phyloP scores from a whole-genome alignment of 2,888 invertebrate species.

The Trichacis sp. region DNA sequence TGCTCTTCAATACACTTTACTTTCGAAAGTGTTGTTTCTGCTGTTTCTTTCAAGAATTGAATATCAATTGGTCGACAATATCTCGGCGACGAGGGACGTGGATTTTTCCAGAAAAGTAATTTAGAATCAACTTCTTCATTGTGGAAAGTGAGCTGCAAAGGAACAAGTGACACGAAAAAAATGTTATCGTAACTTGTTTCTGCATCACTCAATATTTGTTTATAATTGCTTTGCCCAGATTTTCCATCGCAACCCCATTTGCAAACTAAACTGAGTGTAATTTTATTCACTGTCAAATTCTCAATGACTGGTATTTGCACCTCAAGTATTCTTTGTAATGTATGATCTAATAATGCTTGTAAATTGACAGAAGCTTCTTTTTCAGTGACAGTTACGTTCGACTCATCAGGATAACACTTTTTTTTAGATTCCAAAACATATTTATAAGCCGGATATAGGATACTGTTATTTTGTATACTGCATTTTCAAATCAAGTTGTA shows the following conservation, averaged over 20 bases:
- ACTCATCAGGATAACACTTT: conserved; percentile 35
- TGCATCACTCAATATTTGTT: conserved; percentile 51
- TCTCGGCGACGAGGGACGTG: neutral
- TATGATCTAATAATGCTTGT: conserved; percentile 41
- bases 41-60: conserved; percentile 38
- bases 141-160: conserved; percentile 13
- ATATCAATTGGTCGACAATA: conserved; percentile 43
- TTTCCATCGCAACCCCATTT: conserved; percentile 53
- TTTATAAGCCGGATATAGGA: conserved; percentile 38
- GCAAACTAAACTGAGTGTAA: conserved; percentile 30
- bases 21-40: conserved; percentile 14
- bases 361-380: conserved; percentile 37
- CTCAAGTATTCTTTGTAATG: conserved; percentile 5
- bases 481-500: neutral
- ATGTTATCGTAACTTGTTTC: conserved; percentile 46
- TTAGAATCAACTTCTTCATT: neutral
- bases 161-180: conserved; percentile 47
- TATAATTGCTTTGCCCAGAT: conserved; percentile 49
- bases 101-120: too few relatives aligned
- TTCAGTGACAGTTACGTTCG: conserved; percentile 29
- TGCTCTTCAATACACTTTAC: too few relatives aligned
- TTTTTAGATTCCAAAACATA: conserved; percentile 36
- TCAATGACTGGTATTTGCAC: neutral
- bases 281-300: neutral
- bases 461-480: neutral